Percentiles rank a stretch among this genome's conserved stretches.
These are phyloP conservation scores for Sebastes umbrosus DNA, from an alignment of 2,797 vertebrate genomes.

Conservation along the genomic window DNA sequence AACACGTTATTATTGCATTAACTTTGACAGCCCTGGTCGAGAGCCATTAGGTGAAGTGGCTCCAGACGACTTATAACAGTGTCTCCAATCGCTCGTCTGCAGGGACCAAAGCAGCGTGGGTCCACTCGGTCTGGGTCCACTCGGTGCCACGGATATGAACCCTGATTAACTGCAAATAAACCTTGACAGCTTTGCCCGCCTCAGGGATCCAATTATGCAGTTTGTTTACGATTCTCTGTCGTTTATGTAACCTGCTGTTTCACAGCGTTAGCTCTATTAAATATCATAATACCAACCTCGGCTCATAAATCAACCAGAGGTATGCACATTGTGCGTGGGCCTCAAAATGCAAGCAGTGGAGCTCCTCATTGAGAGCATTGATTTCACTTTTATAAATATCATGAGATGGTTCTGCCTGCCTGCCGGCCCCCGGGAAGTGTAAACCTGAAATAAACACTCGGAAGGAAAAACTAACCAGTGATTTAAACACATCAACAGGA, in stretches of 20 bases:
- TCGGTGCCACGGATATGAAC: slow-evolving; percentile 53
- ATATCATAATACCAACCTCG: slow-evolving; percentile 74
- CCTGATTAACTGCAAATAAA: slow-evolving; percentile 75
- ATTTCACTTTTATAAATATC: slow-evolving; percentile 61
- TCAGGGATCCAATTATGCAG: slow-evolving; percentile 75
- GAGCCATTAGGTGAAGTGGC: slow-evolving; percentile 47
- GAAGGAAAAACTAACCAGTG: slow-evolving; percentile 15
- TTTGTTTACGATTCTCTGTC: slow-evolving; percentile 71
- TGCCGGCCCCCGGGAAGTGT: slow-evolving; percentile 27
- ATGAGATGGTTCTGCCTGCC: slow-evolving; percentile 53
- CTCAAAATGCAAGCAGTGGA: slow-evolving; percentile 53
- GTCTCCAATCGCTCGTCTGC: slow-evolving; percentile 53
- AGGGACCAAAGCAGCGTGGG: slow-evolving; percentile 46
- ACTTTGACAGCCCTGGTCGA: too few species aligned
- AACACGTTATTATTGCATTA: too few species aligned
- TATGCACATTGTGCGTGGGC: slow-evolving; percentile 50
- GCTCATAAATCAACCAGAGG: slow-evolving; percentile 71
- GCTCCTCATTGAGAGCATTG: slow-evolving; percentile 40
- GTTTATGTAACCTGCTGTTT: slow-evolving; percentile 76
- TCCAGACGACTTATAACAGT: slow-evolving; percentile 54
- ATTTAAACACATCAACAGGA: slow-evolving; percentile 54
- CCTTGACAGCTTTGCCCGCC: slow-evolving; percentile 61
- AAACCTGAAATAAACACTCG: slow-evolving; percentile 58
- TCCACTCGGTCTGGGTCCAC: slow-evolving; percentile 50
- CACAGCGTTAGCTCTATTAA: slow-evolving; percentile 75